Evolutionary conservation across 2,797 vertebrate species (phyloP).

Genomic region (Danio albolineatus): DNA sequence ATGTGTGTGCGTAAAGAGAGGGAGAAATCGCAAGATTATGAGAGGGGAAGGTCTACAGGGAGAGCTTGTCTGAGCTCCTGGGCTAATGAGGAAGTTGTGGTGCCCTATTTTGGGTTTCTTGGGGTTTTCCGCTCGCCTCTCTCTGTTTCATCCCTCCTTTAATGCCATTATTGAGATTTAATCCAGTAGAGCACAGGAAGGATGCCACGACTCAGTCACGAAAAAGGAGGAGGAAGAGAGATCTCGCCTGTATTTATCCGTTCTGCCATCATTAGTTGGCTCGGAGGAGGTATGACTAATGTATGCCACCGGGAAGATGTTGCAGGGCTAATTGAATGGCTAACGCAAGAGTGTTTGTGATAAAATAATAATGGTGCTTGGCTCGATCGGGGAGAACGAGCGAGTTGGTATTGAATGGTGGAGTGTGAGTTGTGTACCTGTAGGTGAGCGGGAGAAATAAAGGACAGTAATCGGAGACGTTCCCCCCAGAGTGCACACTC

Average conservation of each 20-base stretch:
- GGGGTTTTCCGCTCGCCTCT: constrained; percentile 26
- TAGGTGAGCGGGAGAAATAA: constrained; percentile 52
- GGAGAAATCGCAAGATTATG: background rate
- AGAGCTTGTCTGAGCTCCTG: constrained; percentile 39
- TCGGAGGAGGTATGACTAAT: constrained; percentile 41
- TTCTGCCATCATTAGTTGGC: constrained; percentile 29
- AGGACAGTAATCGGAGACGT: constrained; percentile 52
- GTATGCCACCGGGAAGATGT: constrained; percentile 38
- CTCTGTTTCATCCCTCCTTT: background rate
- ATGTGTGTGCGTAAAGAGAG: background rate
- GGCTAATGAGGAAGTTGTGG: constrained; percentile 43
- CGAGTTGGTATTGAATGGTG: constrained; percentile 29
- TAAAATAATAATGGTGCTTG: constrained; percentile 46
- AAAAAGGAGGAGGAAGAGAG: constrained; percentile 22
- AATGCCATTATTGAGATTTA: constrained; percentile 37
- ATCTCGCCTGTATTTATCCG: constrained; percentile 8
- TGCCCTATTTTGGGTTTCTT: constrained; percentile 41
- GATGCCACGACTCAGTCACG: constrained; percentile 12
- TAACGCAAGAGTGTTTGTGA: constrained; percentile 27
- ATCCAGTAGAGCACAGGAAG: constrained; percentile 32
- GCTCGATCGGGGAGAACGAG: constrained; percentile 19
- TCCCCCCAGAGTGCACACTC: constrained; percentile 29
- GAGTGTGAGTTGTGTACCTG: constrained; percentile 47
- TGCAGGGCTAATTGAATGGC: constrained; percentile 48
- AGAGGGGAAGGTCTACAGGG: constrained; percentile 23